Conservation (phyloP, 1,140 invertebrate genomes). For the Neodiprion lecontei region DNA sequence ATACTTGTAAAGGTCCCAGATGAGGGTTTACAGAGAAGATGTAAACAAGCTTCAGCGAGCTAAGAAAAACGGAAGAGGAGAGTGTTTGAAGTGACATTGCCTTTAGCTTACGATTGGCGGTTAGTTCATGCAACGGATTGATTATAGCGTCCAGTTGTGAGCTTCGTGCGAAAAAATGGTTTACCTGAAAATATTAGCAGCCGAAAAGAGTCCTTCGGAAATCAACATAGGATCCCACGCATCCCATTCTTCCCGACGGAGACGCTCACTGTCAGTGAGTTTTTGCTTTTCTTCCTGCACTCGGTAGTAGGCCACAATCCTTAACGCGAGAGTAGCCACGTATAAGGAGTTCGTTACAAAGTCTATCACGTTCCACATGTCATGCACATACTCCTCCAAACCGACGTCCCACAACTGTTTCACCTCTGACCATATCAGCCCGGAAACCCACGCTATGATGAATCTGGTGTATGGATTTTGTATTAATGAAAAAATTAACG, state of each 20-base stretch:
- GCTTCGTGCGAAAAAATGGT: constrained; percentile 8
- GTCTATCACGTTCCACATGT: constrained; percentile 99
- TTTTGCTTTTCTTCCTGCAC: constrained; percentile 71
- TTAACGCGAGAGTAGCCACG: constrained; percentile 92
- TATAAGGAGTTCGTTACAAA: constrained; percentile 98
- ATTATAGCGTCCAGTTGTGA: neutral
- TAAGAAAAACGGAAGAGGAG: constrained; percentile 57
- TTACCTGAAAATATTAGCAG: constrained; percentile 93
- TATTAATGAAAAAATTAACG: neutral
- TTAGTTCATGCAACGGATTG: constrained; percentile 15
- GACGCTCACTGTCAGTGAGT: constrained; percentile 61
- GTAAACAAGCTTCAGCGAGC: constrained; percentile 97
- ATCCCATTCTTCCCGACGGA: constrained; percentile 88
- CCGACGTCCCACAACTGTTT: constrained; percentile 98
- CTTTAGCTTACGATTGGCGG: neutral
- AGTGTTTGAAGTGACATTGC: neutral
- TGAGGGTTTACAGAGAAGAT: constrained; percentile 99
- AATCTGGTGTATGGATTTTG: constrained; percentile 38
- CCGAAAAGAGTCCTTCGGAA: constrained; percentile 95
- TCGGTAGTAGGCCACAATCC: constrained; percentile 86
- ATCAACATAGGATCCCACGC: constrained; percentile 97
- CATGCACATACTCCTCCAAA: constrained; percentile 91
- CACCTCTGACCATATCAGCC: constrained; percentile 98
- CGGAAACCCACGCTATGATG: constrained; percentile 65
- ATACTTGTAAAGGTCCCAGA: constrained; percentile 96